These are phyloP conservation scores for Aricia agestis DNA, from an alignment of 1,140 invertebrate genomes.

Conservation along the genomic window DNA sequence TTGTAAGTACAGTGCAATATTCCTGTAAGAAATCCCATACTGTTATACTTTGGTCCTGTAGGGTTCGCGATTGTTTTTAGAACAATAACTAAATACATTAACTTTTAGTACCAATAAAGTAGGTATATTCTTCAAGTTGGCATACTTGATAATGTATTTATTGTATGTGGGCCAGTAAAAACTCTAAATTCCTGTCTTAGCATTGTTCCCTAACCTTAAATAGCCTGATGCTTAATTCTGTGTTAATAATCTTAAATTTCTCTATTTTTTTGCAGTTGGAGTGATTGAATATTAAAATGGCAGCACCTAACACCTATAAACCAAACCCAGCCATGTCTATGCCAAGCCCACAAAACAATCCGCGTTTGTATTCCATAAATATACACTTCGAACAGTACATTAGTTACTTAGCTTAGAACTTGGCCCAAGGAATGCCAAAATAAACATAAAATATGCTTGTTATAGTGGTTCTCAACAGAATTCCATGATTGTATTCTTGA, in stretches of 20 bases:
- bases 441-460: constrained; percentile 17
- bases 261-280: constrained; percentile 2
- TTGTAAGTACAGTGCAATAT: background rate
- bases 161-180: no score
- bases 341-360: constrained; percentile 75
- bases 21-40: background rate
- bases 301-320: constrained; percentile 85
- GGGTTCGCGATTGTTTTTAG: no score
- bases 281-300: constrained; percentile 70
- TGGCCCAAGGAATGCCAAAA: constrained; percentile 22
- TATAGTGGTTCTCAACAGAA: constrained; percentile 8
- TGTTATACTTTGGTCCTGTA: background rate
- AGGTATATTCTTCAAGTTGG: no score
- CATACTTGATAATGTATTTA: no score
- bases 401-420: constrained; percentile 17
- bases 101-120: no score
- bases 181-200: no score
- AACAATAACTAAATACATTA: no score
- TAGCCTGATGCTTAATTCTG: background rate
- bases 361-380: constrained; percentile 70
- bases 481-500: no score
- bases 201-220: no score
- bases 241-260: background rate
- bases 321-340: constrained; percentile 82
- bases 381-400: constrained; percentile 24